Evolutionary conservation across 2,888 invertebrate genomes (phyloP), one percentile per base, ranked within the genome.

Genomic region (Adineta ricciae): DNA sequence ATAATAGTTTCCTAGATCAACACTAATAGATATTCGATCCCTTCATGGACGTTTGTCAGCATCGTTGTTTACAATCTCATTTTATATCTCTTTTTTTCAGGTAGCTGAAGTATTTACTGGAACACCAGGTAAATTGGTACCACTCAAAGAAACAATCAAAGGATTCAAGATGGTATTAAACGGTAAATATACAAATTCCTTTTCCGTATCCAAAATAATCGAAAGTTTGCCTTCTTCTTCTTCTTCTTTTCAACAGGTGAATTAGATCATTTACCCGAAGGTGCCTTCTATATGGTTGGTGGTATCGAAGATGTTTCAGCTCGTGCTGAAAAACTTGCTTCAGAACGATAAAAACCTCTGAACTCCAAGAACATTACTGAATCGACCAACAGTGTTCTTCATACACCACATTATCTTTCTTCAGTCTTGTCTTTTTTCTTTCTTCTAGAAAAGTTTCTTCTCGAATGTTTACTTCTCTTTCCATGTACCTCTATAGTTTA

Each of bases 251-350:
- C 2, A 50, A 50, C 19, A 91, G 92, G 98, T 87, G 97, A 98
- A 87, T 92, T 94, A 88, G 98, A 99, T 91, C 95, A 97, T 90
- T 93, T 98, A 86, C 98, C 98, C 0, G 98, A 99, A 91, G 94
- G 96, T 38, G 98, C 98, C 1, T 99, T 99, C 93, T 99, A 98
- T 92, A 99, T 99, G 98, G 97, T 98, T 24, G 98, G 98, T 83
- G 95, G 95, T 86, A 95, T 97, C 87, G 97, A 97, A 88, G 98
- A 99, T 89, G 97, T 96, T 78, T 92, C 94, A 83, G 93, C 93
- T 87, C 96, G 96, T 91, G 95, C 95, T 86, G 95, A 95, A 89
- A 93, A 93, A 88, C 91, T 95, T 89, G 93, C 93, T 50, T 91
- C 91, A 85, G 91, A 91, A 86, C 73, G 83, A 50, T 82, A 41